phyloP scores from a whole-genome alignment of 2,888 invertebrate genomes.

The Noctua janthe region DNA sequence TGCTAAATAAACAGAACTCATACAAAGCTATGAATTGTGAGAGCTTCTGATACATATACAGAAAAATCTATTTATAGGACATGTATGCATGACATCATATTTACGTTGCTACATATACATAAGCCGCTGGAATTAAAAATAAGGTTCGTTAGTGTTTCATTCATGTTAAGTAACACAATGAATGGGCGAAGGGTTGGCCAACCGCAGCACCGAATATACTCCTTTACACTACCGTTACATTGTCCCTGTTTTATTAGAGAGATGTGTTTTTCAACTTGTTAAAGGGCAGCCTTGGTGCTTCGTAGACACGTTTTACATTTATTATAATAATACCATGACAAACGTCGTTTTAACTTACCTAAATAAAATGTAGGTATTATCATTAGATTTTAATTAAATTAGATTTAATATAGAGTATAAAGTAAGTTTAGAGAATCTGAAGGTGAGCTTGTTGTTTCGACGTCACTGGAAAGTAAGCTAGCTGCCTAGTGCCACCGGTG shows the following conservation, averaged over 20 bases:
- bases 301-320: constrained; percentile 40
- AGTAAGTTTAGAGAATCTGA: constrained; percentile 39
- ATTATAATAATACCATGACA: constrained; percentile 38
- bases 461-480: constrained; percentile 30
- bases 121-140: constrained; percentile 55
- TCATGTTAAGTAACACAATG: constrained; percentile 73
- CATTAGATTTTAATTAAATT: constrained; percentile 60
- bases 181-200: constrained; percentile 57
- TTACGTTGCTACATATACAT: constrained; percentile 32
- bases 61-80: constrained; percentile 18
- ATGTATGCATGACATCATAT: constrained; percentile 48
- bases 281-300: constrained; percentile 19
- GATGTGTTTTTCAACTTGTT: constrained; percentile 48
- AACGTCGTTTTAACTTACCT: constrained; percentile 38
- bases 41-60: constrained; percentile 9
- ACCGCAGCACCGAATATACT: constrained; percentile 54
- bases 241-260: constrained; percentile 48
- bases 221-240: constrained; percentile 48
- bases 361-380: constrained; percentile 41
- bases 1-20: constrained; percentile 9
- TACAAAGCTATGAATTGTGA: constrained; percentile 16
- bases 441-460: constrained; percentile 40
- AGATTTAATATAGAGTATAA: constrained; percentile 32
- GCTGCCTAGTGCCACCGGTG: constrained; percentile 23
- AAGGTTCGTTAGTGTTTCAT: constrained; percentile 78